phyloP scores from a whole-genome alignment of 30 jellyfish, hydroid and myxozoan genomes.

The Aurelia aurita region DNA sequence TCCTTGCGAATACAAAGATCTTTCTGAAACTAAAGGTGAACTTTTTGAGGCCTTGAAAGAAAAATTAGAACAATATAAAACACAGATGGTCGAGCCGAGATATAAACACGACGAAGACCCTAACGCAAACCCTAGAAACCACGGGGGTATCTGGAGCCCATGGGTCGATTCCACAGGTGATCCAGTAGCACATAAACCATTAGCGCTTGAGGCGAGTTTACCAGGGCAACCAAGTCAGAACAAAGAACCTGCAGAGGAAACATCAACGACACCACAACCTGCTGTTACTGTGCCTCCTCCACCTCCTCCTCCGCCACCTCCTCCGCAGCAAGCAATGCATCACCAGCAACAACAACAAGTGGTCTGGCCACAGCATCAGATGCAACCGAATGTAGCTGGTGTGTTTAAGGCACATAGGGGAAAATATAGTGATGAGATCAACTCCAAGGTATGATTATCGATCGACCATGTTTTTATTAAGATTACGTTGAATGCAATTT shows the following conservation, averaged over 20 bases:
- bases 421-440: neutral
- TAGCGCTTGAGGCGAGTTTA: conserved; percentile 27
- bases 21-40: conserved; percentile 44
- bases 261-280: neutral
- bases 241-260: neutral
- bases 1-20: conserved; percentile 86
- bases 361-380: neutral
- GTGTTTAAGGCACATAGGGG: no score
- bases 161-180: conserved; percentile 72
- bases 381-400: neutral
- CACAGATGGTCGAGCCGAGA: conserved; percentile 80
- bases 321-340: conserved; percentile 45
- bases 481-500: no score
- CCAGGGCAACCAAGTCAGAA: conserved; percentile 31
- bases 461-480: no score
- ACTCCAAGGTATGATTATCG: neutral
- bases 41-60: conserved; percentile 27
- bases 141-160: conserved; percentile 95
- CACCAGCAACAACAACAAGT: conserved; percentile 9
- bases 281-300: neutral
- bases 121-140: conserved; percentile 75
- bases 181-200: conserved; percentile 68
- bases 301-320: conserved; percentile 28
- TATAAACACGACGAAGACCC: conserved; percentile 81
- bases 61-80: conserved; percentile 39